These are phyloP conservation scores for Lophura nycthemera DNA, from an alignment of 2,113 vertebrate species.

Conservation along the genomic window DNA sequence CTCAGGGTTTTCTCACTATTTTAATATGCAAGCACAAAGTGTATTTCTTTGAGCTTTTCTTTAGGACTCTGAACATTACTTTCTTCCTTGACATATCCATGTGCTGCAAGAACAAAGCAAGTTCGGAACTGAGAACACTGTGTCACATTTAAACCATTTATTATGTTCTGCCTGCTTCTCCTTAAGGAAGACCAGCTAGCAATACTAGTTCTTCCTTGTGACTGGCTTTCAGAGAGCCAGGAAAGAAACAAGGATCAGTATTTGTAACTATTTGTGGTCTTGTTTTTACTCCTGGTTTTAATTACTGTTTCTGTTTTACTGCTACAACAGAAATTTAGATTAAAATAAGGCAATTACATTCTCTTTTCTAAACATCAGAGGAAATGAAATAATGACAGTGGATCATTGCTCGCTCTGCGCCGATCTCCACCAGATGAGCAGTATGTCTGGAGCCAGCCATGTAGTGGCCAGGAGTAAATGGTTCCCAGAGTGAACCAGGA, in stretches of 20 bases:
- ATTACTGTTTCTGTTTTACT: slow-evolving; percentile 48
- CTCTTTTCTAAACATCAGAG: slow-evolving; percentile 18
- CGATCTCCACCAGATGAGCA: background rate
- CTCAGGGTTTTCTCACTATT: background rate
- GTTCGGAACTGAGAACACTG: background rate
- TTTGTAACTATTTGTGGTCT: slow-evolving; percentile 10
- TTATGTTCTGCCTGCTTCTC: background rate
- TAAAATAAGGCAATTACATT: slow-evolving; percentile 53
- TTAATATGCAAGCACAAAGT: background rate
- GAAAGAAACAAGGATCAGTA: background rate
- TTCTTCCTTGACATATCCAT: background rate
- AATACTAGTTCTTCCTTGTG: background rate
- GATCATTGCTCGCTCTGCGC: background rate
- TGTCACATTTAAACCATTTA: background rate
- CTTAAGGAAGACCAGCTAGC: background rate
- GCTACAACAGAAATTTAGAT: slow-evolving; percentile 27
- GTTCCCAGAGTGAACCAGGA: background rate
- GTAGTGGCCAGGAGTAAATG: background rate
- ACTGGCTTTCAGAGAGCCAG: background rate
- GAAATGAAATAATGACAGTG: slow-evolving; percentile 59
- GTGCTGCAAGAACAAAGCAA: slow-evolving; percentile 1
- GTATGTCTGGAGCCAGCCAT: slow-evolving; percentile 21
- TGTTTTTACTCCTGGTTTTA: slow-evolving; percentile 38
- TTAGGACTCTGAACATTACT: background rate
- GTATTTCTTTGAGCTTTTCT: background rate